Evolutionary conservation across 37 sponge, comb jelly and placozoan genomes (phyloP), one percentile per base, ranked within the genome.

Genomic region (Crambe crambe): DNA sequence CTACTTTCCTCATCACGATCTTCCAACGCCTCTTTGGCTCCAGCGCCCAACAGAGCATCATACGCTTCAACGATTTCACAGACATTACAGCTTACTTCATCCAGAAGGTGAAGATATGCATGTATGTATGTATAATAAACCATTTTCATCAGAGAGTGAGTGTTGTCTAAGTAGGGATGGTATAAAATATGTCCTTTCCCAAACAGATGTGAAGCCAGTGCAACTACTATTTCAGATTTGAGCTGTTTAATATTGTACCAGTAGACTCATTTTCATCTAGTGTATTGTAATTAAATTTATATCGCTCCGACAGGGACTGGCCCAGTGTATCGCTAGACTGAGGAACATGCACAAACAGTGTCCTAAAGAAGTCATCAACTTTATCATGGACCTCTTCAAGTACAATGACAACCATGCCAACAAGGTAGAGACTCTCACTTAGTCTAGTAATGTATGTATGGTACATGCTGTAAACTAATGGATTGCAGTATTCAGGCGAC

Each of bases 1-100:
- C 88, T n/a, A 38, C 65, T 8, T 74, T 72, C 68, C 81, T 94
- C 29, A 65, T 89, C 36, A 35, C 70, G 32, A 38, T 81, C 71
- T 90, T 56, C 80, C 83, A 88, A 71, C 83, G 77, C 34, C 83
- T 97, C 22, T 97, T 74, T 66, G 90, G 97, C 32, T 84, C 87
- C 31, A 32, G 35, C 39, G 58, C 90, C 36, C 68, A 84, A 29
- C 90, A 82, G 42, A 89, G n/a, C 75, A 90, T 98, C 23, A 62
- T 95, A 38, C 68, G 85, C 62, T 89, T 81, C 80, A 91, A 95
- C 62, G 95, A 98, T 75, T 98, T 98, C 80, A 76, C 86, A 77
- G 85, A 96, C 47, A 67, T 95, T n/a, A 86, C 92, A 9, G 44
- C 58, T 21, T 98, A 98, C 70, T 81, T 93, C 30, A 2, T 98